These are phyloP conservation scores for Okamejei kenojei DNA, from an alignment of 2,797 vertebrate species.

Conservation along the genomic window DNA sequence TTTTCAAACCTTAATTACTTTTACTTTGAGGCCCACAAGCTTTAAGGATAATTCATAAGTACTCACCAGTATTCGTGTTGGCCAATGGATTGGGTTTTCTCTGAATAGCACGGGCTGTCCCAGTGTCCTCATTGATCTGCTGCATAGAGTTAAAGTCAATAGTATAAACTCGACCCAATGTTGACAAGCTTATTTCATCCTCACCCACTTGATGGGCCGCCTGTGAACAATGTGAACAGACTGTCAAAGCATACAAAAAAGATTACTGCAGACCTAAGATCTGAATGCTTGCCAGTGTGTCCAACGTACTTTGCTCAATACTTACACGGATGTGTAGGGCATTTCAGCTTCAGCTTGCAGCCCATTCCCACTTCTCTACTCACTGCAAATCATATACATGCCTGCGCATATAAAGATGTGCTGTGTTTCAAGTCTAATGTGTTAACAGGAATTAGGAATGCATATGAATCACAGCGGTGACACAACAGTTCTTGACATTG, in stretches of 20 bases:
- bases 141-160: conserved; percentile 99
- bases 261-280: conserved; percentile 35
- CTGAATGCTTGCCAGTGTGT: conserved; percentile 30
- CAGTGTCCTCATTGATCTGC: conserved; percentile 99
- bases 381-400: background rate
- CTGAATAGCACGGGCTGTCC: conserved; percentile 98
- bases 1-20: background rate
- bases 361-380: background rate
- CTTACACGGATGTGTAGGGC: conserved; percentile 2
- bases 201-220: conserved; percentile 98
- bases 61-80: conserved; percentile 90
- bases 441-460: conserved; percentile 13
- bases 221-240: conserved; percentile 66
- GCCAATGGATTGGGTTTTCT: conserved; percentile 98
- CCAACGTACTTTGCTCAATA: conserved; percentile 9
- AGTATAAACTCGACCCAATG: conserved; percentile 96
- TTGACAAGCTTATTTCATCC: conserved; percentile 98
- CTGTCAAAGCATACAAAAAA: conserved; percentile 35
- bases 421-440: background rate
- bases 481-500: background rate
- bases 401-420: conserved; percentile 14
- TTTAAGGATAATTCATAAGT: conserved; percentile 16
- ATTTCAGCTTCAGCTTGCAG: conserved; percentile 25
- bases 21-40: background rate
- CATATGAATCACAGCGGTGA: conserved; percentile 2